Conservation (phyloP, 2,113 vertebrate genomes). For the Xiphias gladius region DNA sequence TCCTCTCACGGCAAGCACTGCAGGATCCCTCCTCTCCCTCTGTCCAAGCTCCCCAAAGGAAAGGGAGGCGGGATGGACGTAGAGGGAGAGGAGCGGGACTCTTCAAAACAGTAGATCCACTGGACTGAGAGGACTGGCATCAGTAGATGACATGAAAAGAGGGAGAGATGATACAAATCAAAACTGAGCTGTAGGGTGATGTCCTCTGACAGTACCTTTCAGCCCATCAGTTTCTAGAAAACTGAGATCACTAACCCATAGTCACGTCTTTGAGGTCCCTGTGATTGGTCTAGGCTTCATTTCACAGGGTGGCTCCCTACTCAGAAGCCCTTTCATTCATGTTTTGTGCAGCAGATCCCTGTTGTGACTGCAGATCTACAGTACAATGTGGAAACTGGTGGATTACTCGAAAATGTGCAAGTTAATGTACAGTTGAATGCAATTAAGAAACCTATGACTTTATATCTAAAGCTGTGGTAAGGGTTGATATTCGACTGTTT, state of each 20-base stretch:
- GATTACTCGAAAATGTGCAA: slow-evolving; percentile 50
- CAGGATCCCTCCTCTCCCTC: slow-evolving; percentile 59
- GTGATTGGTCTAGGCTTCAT: slow-evolving; percentile 15
- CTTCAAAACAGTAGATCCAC: slow-evolving; percentile 62
- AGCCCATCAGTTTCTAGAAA: slow-evolving; percentile 55
- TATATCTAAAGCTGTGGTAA: slow-evolving; percentile 5
- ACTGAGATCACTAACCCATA: slow-evolving; percentile 20
- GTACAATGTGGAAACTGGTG: slow-evolving; percentile 27
- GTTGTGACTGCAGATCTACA: slow-evolving; percentile 28
- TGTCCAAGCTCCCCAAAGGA: slow-evolving; percentile 56
- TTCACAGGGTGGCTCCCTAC: neutral
- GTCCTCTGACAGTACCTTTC: slow-evolving; percentile 54
- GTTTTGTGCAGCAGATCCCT: neutral
- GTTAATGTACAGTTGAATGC: slow-evolving; percentile 22
- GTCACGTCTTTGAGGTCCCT: slow-evolving; percentile 9
- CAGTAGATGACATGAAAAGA: slow-evolving; percentile 14
- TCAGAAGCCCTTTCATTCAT: neutral
- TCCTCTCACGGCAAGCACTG: slow-evolving; percentile 74
- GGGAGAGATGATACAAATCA: slow-evolving; percentile 19
- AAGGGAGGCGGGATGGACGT: slow-evolving; percentile 55
- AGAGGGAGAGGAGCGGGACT: slow-evolving; percentile 38
- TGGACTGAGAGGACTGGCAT: slow-evolving; percentile 50
- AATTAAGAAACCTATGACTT: neutral
- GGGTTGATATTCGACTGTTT: slow-evolving; percentile 6
- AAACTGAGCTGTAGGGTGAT: slow-evolving; percentile 29